Conservation (phyloP, 2,888 invertebrate species). For the Eilema griseolum region DNA sequence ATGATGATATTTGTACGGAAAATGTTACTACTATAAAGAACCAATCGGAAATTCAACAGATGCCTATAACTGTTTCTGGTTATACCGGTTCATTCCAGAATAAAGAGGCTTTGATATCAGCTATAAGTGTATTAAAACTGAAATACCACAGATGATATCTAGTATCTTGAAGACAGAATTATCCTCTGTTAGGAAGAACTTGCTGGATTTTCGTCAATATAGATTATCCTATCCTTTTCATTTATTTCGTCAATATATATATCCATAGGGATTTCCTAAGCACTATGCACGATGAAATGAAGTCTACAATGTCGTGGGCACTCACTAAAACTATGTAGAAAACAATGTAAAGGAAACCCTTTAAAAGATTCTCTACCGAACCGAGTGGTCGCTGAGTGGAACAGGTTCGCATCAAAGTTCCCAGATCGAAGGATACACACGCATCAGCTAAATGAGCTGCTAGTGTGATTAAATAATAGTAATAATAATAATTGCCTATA, state of each 20-base stretch:
- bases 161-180: slow-evolving; percentile 8
- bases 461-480: no score
- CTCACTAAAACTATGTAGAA: no score
- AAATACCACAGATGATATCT: slow-evolving; percentile 17
- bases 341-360: no score
- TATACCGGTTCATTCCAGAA: background rate
- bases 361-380: no score
- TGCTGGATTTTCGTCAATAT: slow-evolving; percentile 16
- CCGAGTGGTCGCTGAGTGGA: no score
- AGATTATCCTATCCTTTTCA: no score
- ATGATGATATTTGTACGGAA: no score
- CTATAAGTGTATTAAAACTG: slow-evolving; percentile 11
- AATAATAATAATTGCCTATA: no score
- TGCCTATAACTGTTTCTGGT: background rate
- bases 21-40: slow-evolving; percentile 12
- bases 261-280: slow-evolving; percentile 15
- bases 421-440: no score
- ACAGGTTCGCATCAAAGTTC: no score
- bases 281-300: slow-evolving; percentile 12
- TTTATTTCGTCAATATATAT: no score
- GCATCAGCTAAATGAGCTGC: no score
- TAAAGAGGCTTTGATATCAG: slow-evolving; percentile 12
- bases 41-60: background rate
- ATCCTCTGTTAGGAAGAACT: slow-evolving; percentile 11
- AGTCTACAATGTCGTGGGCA: background rate